These are phyloP conservation scores for Nyctibius grandis DNA, from an alignment of 2,797 vertebrate species.

Conservation along the genomic window DNA sequence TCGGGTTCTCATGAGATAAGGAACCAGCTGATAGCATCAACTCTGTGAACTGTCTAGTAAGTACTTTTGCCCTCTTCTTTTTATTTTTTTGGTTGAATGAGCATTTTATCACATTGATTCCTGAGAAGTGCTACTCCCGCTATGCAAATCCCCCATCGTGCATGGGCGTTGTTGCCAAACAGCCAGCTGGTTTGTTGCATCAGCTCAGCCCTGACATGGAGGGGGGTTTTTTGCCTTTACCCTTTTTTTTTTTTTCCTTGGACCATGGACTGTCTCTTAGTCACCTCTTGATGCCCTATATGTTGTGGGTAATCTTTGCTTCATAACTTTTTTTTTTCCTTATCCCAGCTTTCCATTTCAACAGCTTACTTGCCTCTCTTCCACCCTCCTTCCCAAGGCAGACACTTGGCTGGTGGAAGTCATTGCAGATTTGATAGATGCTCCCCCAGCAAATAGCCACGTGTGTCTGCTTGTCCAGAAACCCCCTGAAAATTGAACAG, in stretches of 20 bases:
- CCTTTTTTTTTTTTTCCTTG: not conserved
- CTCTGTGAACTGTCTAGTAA: not conserved
- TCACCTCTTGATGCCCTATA: not conserved
- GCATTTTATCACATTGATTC: not conserved
- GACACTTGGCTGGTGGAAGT: not conserved
- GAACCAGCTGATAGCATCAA: not conserved
- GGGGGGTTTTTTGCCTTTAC: not conserved
- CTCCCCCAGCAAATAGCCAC: not conserved
- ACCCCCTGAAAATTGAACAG: not conserved
- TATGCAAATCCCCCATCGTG: accelerated
- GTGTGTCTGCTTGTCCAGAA: not conserved
- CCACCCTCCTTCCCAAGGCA: not conserved
- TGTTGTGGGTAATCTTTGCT: not conserved
- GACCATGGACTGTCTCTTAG: not conserved
- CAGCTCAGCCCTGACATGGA: not conserved
- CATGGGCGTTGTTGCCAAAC: not conserved
- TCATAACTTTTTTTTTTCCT: not conserved
- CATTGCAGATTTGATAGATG: not conserved
- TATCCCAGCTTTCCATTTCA: not conserved
- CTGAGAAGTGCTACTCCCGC: not conserved
- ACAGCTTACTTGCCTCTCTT: not conserved
- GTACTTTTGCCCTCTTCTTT: not conserved
- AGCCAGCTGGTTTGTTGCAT: accelerated
- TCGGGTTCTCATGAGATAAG: not conserved
- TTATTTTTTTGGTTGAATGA: not conserved